Evolutionary conservation across 1,140 invertebrate genomes (phyloP).

Genomic region (Teleogryllus occipitalis): DNA sequence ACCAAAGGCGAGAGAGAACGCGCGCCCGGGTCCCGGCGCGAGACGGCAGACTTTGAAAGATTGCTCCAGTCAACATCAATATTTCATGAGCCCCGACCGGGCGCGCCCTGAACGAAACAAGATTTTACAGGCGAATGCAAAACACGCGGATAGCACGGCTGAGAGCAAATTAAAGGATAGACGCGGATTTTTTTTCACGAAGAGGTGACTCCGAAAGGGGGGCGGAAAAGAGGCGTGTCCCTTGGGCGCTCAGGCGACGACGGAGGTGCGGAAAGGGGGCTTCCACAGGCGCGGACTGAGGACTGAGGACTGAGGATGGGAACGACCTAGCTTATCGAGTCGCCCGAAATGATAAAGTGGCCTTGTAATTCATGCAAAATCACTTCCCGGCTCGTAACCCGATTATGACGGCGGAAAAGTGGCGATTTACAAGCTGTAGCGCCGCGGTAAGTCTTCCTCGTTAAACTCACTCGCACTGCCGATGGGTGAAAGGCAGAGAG

Average conservation of each 20-base stretch:
- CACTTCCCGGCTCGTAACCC: background rate
- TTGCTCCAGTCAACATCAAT: constrained; percentile 4
- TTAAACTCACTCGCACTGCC: background rate
- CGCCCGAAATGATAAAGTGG: background rate
- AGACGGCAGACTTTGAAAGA: background rate
- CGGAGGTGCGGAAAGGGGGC: background rate
- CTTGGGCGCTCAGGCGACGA: background rate
- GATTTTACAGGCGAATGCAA: background rate
- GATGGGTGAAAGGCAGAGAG: no score
- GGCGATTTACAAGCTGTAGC: background rate
- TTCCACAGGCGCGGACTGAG: no score
- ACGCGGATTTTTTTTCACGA: background rate
- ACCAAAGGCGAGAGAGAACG: no score
- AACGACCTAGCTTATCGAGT: background rate
- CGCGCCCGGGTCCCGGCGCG: no score
- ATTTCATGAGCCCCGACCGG: background rate
- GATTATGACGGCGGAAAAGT: background rate
- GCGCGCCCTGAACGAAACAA: background rate
- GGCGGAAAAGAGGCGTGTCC: background rate
- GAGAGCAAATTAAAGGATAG: background rate
- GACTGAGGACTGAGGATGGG: background rate
- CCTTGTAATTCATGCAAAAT: background rate
- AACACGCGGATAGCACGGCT: background rate
- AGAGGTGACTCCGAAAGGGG: background rate
- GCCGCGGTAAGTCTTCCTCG: background rate